A percentile compares a stretch with the other conserved stretches of the same genome.
These are phyloP conservation scores for Paguma larvata DNA, from an alignment of 2,797 vertebrate genomes.

Conservation along the genomic window DNA sequence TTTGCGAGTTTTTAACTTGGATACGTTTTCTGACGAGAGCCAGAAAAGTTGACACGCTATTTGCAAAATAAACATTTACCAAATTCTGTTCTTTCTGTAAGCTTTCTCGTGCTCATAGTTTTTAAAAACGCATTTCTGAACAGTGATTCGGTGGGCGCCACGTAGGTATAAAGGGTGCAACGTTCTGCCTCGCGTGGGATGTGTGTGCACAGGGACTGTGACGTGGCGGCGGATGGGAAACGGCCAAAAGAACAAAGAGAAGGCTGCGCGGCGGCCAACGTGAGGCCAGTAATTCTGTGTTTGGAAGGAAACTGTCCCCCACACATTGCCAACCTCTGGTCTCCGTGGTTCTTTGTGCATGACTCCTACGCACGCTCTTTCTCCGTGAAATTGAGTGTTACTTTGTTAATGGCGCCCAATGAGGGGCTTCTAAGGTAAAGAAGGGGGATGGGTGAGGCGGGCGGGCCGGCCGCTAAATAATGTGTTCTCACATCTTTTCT, in stretches of 20 bases:
- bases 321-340: background rate
- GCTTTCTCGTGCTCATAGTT: background rate
- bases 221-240: background rate
- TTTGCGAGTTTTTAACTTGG: background rate
- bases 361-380: background rate
- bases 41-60: background rate
- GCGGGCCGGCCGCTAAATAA: background rate
- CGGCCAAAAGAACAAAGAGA: background rate
- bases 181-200: background rate
- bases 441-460: accelerated
- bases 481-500: background rate
- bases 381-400: background rate
- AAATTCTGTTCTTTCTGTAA: background rate
- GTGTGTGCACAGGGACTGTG: background rate
- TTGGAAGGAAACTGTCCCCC: background rate
- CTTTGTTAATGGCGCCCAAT: background rate
- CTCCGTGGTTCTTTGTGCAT: background rate
- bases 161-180: background rate
- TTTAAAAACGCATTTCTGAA: background rate
- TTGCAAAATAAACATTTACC: background rate
- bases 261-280: background rate
- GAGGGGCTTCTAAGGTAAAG: background rate
- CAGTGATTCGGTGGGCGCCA: background rate
- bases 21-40: background rate
- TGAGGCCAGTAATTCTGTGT: background rate